Percentiles rank a stretch among this genome's conserved stretches.
Conservation (phyloP, 2,797 vertebrate genomes). For the Diceros bicornis region DNA sequence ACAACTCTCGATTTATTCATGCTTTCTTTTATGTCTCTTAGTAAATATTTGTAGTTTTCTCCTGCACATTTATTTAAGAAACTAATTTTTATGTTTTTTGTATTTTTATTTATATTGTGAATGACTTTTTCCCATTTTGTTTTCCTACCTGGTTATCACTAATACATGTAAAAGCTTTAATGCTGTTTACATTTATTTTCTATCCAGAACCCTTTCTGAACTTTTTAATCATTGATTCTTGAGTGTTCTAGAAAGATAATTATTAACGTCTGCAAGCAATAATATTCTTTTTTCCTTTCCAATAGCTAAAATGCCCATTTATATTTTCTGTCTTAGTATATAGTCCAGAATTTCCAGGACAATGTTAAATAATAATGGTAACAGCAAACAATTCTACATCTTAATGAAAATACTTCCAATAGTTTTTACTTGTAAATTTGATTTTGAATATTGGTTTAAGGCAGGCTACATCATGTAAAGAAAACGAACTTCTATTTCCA, state of each 20-base stretch:
- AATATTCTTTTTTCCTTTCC: not conserved
- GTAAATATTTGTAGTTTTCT: not conserved
- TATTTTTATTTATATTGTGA: not conserved
- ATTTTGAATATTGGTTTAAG: not conserved
- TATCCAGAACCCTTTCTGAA: not conserved
- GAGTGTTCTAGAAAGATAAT: conserved; percentile 3
- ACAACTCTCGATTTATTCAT: not conserved
- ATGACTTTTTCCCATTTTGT: not conserved
- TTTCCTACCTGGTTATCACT: not conserved
- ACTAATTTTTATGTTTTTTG: not conserved
- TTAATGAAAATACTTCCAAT: not conserved
- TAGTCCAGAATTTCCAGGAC: not conserved
- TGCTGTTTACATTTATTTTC: conserved; percentile 19
- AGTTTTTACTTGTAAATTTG: not conserved
- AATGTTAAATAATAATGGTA: not conserved
- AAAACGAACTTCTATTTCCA: not conserved
- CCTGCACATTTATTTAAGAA: not conserved
- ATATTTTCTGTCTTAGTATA: not conserved
- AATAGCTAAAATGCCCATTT: not conserved
- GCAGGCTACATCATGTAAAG: not conserved
- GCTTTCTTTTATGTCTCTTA: not conserved
- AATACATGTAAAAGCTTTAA: not conserved
- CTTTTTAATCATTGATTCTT: not conserved
- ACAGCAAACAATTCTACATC: not conserved
- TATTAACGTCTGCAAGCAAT: not conserved